Conservation (phyloP, 2,113 vertebrate genomes). For the Otocyon megalotis region DNA sequence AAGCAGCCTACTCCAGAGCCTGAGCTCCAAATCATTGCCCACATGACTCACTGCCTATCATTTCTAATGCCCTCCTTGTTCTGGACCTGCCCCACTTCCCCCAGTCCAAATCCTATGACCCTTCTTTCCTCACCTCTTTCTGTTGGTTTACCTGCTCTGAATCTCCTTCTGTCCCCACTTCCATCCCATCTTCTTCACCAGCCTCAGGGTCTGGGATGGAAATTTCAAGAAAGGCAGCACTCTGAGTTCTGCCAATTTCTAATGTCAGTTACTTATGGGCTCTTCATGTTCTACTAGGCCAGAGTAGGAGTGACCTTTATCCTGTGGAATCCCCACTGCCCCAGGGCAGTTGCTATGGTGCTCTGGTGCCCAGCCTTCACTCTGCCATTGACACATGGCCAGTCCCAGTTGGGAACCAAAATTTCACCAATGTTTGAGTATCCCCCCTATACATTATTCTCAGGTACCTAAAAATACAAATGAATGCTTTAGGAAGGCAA, state of each 20-base stretch:
- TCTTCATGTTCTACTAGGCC: background rate
- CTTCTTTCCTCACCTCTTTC: background rate
- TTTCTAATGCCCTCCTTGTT: background rate
- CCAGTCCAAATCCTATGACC: background rate
- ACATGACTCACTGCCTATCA: background rate
- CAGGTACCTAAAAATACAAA: conserved; percentile 2
- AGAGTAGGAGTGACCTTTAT: background rate
- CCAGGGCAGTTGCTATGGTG: background rate
- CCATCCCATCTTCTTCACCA: background rate
- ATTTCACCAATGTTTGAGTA: background rate
- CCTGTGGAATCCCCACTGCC: background rate
- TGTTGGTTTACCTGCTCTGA: background rate
- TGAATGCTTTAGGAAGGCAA: background rate
- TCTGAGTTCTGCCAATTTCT: background rate
- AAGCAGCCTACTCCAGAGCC: background rate
- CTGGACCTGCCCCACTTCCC: background rate
- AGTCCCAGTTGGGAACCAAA: background rate
- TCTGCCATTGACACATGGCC: background rate
- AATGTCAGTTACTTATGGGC: background rate
- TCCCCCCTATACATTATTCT: background rate
- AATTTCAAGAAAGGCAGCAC: background rate
- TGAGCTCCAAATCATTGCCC: background rate
- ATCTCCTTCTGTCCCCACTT: background rate
- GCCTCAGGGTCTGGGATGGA: background rate
- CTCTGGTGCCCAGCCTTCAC: background rate